Conservation (phyloP, 2,888 invertebrate genomes). For the Celastrina argiolus region DNA sequence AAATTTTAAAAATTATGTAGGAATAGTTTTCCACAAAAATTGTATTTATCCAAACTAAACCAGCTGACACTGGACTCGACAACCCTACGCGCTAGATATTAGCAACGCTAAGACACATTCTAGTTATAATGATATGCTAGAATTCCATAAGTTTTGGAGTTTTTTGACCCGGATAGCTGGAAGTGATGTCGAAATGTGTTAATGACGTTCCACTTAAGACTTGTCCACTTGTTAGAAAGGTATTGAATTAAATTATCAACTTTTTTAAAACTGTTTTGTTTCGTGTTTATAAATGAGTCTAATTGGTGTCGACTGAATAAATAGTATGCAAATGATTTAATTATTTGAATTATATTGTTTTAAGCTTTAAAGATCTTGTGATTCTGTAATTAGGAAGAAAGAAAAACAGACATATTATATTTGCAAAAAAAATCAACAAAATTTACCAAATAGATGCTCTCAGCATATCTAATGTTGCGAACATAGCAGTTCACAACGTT, state of each 20-base stretch:
- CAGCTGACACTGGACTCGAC: not conserved
- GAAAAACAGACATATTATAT: no score
- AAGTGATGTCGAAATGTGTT: conserved; percentile 32
- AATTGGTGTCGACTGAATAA: not conserved
- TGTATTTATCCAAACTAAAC: not conserved
- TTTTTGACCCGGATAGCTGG: conserved; percentile 48
- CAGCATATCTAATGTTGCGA: no score
- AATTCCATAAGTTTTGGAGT: conserved; percentile 39
- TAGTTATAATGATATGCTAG: conserved; percentile 50
- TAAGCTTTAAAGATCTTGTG: no score
- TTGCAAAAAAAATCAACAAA: no score
- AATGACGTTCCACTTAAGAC: conserved; percentile 24
- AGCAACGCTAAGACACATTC: conserved; percentile 18
- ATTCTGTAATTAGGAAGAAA: no score
- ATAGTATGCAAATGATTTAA: not conserved
- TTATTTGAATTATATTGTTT: no score
- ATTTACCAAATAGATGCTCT: no score
- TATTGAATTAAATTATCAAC: conserved; percentile 16
- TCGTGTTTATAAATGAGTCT: not conserved
- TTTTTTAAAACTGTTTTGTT: conserved; percentile 4
- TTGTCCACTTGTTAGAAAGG: conserved; percentile 15
- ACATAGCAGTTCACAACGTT: no score
- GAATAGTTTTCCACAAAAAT: no score
- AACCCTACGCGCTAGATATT: conserved; percentile 4
- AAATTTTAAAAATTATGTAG: no score